Conservation (phyloP, 1,140 invertebrate genomes). For the Meloidogyne floridensis region DNA sequence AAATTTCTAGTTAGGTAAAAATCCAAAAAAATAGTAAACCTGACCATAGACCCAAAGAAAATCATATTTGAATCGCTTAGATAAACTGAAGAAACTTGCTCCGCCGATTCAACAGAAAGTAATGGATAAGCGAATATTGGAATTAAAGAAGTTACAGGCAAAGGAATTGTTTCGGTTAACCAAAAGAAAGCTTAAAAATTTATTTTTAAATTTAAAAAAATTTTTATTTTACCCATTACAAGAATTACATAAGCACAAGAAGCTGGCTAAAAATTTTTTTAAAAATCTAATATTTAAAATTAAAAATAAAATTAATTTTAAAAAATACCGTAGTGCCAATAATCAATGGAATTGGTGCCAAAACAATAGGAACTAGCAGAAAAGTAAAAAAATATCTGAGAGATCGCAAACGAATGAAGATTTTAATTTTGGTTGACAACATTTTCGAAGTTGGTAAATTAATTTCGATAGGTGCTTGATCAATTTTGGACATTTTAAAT, state of each 20-base stretch:
- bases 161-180: slow-evolving; percentile 67
- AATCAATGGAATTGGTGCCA: slow-evolving; percentile 3
- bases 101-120: slow-evolving; percentile 61
- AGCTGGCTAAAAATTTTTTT: slow-evolving; percentile 63
- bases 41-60: slow-evolving; percentile 75
- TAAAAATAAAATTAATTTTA: background rate
- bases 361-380: slow-evolving; percentile 1
- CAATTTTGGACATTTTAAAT: background rate
- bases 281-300: no score
- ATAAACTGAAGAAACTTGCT: slow-evolving; percentile 64
- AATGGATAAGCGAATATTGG: slow-evolving; percentile 67
- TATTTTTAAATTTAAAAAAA: no score
- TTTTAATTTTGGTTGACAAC: background rate
- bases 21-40: no score
- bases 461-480: background rate
- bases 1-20: no score
- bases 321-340: background rate
- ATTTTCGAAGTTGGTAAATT: background rate
- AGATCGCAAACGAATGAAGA: background rate
- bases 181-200: slow-evolving; percentile 54
- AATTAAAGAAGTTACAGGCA: slow-evolving; percentile 67
- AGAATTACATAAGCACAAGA: slow-evolving; percentile 55
- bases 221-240: slow-evolving; percentile 47
- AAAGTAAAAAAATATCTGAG: slow-evolving; percentile 2
- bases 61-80: slow-evolving; percentile 68